These are phyloP conservation scores for Heliconius melpomene DNA, from an alignment of 1,140 invertebrate species.

Conservation along the genomic window DNA sequence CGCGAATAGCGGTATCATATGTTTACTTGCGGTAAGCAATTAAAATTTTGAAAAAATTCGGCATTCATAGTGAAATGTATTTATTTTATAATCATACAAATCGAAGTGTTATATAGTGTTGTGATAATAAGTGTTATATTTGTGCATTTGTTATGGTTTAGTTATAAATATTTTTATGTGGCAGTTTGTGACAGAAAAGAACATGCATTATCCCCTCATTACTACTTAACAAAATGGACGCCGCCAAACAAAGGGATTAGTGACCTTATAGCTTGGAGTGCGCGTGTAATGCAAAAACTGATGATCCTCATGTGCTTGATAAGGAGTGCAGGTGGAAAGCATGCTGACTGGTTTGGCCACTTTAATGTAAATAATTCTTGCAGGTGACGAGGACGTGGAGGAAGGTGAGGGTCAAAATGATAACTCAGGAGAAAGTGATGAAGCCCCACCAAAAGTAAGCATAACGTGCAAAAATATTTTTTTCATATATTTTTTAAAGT, in stretches of 20 bases:
- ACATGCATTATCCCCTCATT: conserved; percentile 81
- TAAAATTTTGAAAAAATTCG: conserved; percentile 76
- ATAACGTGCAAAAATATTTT: conserved; percentile 23
- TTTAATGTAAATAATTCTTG: conserved; percentile 68
- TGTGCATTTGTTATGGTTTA: conserved; percentile 64
- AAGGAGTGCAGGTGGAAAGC: conserved; percentile 47
- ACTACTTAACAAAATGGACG: conserved; percentile 87
- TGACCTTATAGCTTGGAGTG: conserved; percentile 73
- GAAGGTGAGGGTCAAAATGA: conserved; percentile 84
- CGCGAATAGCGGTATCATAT: conserved; percentile 82
- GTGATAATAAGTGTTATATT: conserved; percentile 46
- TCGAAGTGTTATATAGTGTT: conserved; percentile 32
- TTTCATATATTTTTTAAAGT: conserved; percentile 1
- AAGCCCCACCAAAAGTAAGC: conserved; percentile 82
- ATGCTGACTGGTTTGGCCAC: conserved; percentile 67
- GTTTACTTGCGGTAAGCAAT: conserved; percentile 82
- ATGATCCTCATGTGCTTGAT: conserved; percentile 43
- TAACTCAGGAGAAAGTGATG: conserved; percentile 88
- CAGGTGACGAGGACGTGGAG: conserved; percentile 87
- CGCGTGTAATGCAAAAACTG: conserved; percentile 54
- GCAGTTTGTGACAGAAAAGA: conserved; percentile 80
- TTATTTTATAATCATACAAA: conserved; percentile 18
- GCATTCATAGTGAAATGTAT: conserved; percentile 46
- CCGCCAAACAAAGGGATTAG: conserved; percentile 86
- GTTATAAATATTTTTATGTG: conserved; percentile 80